Conservation (phyloP, 2,797 vertebrate species). For the Alfaro cultratus region DNA sequence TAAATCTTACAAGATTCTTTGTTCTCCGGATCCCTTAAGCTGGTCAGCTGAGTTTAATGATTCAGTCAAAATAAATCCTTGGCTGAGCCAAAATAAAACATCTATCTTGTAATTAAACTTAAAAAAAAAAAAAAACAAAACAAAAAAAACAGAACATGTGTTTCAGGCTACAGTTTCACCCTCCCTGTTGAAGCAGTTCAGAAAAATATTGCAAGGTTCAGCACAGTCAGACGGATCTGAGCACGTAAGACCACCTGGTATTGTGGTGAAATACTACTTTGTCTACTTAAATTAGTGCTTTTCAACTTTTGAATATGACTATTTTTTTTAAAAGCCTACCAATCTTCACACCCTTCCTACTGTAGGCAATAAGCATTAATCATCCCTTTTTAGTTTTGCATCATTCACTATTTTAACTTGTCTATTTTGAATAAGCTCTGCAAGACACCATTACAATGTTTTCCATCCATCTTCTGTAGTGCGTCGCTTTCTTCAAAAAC, state of each 20-base stretch:
- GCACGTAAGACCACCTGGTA: background rate
- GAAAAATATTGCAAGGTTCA: background rate
- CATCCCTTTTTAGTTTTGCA: background rate
- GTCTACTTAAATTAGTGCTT: background rate
- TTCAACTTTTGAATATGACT: background rate
- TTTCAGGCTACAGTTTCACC: background rate
- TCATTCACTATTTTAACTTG: background rate
- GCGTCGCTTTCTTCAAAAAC: background rate
- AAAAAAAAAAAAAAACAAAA: too few relatives aligned
- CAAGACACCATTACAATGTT: too few relatives aligned
- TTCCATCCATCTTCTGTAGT: background rate
- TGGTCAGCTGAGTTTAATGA: background rate
- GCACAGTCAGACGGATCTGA: background rate
- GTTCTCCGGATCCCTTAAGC: too few relatives aligned
- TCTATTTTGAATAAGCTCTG: background rate
- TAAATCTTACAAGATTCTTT: background rate
- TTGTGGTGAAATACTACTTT: background rate
- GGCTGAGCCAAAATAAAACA: background rate
- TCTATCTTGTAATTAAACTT: background rate
- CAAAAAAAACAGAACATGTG: background rate
- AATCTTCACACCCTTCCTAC: background rate
- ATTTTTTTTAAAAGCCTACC: background rate
- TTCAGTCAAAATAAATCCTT: background rate
- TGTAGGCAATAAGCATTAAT: background rate
- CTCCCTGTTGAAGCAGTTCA: background rate